These are phyloP conservation scores for Adineta ricciae DNA, from an alignment of 2,888 invertebrate species.

Conservation along the genomic window DNA sequence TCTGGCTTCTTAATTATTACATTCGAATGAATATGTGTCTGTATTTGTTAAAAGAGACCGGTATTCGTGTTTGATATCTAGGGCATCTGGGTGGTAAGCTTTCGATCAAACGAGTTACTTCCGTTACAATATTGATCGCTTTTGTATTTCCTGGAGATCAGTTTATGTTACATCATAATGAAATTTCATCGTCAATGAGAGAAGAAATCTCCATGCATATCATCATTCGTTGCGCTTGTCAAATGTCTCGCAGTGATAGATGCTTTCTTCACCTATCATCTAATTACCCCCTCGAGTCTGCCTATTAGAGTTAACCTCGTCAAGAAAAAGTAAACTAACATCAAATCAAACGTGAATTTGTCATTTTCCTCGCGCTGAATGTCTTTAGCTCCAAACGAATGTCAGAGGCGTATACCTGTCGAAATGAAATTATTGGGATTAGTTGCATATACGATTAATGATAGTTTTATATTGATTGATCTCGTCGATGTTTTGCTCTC, in stretches of 20 bases:
- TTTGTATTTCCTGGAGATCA: not conserved
- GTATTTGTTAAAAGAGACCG: not conserved
- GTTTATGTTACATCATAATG: not conserved
- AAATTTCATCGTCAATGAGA: not conserved
- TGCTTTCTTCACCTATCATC: constrained; percentile 9
- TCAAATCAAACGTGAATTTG: constrained; percentile 12
- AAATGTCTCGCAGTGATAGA: not conserved
- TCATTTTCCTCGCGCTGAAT: not conserved
- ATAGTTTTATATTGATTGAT: constrained; percentile 9
- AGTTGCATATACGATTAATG: not conserved
- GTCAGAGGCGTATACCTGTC: not conserved
- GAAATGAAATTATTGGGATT: constrained; percentile 9
- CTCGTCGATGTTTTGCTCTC: not conserved
- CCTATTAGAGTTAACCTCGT: constrained; percentile 9
- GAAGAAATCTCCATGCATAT: not conserved
- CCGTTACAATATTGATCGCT: not conserved
- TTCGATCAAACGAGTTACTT: not conserved
- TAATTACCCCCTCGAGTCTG: not conserved
- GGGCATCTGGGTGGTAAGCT: not conserved
- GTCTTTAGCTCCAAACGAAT: not conserved
- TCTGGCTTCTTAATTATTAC: not conserved
- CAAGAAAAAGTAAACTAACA: not conserved
- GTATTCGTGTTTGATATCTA: not conserved
- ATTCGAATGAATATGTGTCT: not conserved
- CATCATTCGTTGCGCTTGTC: constrained; percentile 13